These are phyloP conservation scores for Barbus barbus DNA, from an alignment of 2,113 vertebrate genomes.

Conservation along the genomic window DNA sequence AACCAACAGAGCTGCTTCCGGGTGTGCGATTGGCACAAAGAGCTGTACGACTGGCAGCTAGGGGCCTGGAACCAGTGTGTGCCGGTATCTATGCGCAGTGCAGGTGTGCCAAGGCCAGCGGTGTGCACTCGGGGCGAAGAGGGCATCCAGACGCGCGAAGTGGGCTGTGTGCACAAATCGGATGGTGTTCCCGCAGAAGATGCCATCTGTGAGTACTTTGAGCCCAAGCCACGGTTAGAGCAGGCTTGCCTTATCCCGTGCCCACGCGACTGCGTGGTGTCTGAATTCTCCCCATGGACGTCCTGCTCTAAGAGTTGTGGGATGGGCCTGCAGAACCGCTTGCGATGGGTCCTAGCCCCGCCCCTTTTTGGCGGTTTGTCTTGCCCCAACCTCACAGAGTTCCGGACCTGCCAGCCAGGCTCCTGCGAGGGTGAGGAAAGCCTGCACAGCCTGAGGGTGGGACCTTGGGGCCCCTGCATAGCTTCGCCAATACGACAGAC, in stretches of 20 bases:
- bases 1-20: constrained; percentile 94
- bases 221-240: constrained; percentile 90
- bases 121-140: constrained; percentile 88
- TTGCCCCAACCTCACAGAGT: constrained; percentile 93
- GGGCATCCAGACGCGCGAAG: constrained; percentile 90
- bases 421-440: constrained; percentile 79
- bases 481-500: constrained; percentile 74
- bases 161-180: constrained; percentile 85
- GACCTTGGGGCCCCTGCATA: constrained; percentile 85
- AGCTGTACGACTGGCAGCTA: constrained; percentile 92
- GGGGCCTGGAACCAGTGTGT: constrained; percentile 89
- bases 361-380: constrained; percentile 86
- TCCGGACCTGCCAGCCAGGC: constrained; percentile 83
- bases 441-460: constrained; percentile 85
- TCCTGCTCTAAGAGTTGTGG: constrained; percentile 91
- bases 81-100: constrained; percentile 80
- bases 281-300: constrained; percentile 86
- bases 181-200: constrained; percentile 81
- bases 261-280: constrained; percentile 88
- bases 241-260: constrained; percentile 96
- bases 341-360: constrained; percentile 84
- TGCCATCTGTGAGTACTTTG: constrained; percentile 95
- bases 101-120: constrained; percentile 65
- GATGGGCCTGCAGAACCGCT: constrained; percentile 85
- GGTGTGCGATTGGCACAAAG: constrained; percentile 96